Base-by-base conservation (phyloP, 2,797 vertebrate genomes). In the Pristis pectinata region DNA sequence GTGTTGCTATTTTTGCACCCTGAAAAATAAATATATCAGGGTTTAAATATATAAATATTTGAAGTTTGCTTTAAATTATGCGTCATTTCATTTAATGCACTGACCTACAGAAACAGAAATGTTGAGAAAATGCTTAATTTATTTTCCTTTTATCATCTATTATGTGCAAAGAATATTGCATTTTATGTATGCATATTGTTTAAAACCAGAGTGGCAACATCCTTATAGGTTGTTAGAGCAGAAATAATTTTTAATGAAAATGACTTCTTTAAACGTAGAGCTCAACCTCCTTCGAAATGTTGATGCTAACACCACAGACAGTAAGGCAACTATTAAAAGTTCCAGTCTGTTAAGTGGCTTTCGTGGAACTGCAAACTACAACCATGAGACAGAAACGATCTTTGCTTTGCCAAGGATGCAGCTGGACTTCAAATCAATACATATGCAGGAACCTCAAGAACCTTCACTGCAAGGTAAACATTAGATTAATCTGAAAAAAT, bases 401-500 rank as follows among this genome's bases (percentile, higher is more conserved):
- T 99, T 99, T 95, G 99, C 99, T 1, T 97, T 99, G 94, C 99
- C 99, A 95, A 98, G 99, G 95, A 99, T 99, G 99, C 99, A 99
- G 95, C 97, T 99, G 95, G 98, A 99, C 96, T 99, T 99, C 95
- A 99, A 99, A 96, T 99, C 99, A 95, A 99, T 98, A 96, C 99
- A 99, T 1, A 98, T 99, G 59, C 99, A 99, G 92, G 98, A 99
- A 94, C 98, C 99, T 0, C 98, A 99, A 9, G 99, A 99, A 56
- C 99, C 99, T 22, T 98, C 97, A 41, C 96, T 99, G 83, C 97
- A 98, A 96, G 99, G 99, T 99, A 95, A 72, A 82, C 64, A n/a
- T 89, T 91, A 95, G 70, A 76, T 49, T 34, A 53, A 56, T 15
- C 15, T n/a, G 3, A 34, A 87, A 91, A 91, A 19, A 11, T 85